A percentile compares a stretch with the other conserved stretches of the same genome.
These are phyloP conservation scores for Drosophila tanythrix DNA, from an alignment of 2,888 invertebrate species.

Conservation along the genomic window DNA sequence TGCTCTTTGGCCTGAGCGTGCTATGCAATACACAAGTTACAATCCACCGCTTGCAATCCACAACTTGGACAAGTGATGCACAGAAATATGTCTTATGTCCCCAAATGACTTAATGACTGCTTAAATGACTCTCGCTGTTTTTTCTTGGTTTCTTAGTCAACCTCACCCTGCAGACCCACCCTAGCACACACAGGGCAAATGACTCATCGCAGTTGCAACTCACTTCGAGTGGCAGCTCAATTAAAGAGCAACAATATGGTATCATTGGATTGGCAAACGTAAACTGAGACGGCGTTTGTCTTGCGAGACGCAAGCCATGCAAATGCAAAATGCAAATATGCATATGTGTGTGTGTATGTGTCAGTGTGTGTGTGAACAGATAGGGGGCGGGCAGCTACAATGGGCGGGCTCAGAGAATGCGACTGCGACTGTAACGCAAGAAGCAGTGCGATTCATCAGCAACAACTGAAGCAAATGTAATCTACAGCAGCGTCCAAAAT, in stretches of 20 bases:
- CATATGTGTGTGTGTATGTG: neutral
- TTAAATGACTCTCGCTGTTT: constrained; percentile 4
- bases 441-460: constrained; percentile 8
- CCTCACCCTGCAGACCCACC: constrained; percentile 2
- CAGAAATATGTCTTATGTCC: neutral
- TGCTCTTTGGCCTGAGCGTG: neutral
- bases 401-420: constrained; percentile 4
- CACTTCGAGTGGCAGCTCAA: constrained; percentile 39
- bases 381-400: constrained; percentile 2
- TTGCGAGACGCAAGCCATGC: constrained; percentile 45
- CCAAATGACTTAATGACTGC: constrained; percentile 4
- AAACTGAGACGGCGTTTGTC: constrained; percentile 48
- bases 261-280: constrained; percentile 50
- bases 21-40: neutral
- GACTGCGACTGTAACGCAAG: neutral
- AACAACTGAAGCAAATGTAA: neutral
- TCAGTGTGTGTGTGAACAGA: neutral
- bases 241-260: constrained; percentile 53
- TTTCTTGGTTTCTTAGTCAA: constrained; percentile 19
- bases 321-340: constrained; percentile 36
- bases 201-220: constrained; percentile 44
- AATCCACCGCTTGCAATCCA: neutral
- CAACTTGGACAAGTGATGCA: neutral
- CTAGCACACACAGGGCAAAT: constrained; percentile 20
- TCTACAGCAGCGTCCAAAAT: neutral